Evolutionary conservation across 2,797 vertebrate genomes (phyloP).

Genomic region (Columba guinea): DNA sequence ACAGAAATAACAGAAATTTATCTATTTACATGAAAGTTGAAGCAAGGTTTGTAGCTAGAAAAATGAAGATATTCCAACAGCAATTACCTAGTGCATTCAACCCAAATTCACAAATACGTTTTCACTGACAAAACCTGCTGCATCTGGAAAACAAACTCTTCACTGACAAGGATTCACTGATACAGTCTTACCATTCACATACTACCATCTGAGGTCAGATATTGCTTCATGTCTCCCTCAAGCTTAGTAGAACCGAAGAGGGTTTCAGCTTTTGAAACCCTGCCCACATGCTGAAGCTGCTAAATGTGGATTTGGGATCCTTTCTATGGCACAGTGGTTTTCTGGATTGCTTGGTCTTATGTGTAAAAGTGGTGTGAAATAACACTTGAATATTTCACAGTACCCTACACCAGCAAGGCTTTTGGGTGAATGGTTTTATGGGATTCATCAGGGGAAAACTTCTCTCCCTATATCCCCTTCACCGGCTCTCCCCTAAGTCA

Average conservation of each 20-base stretch:
- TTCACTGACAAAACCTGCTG: neutral
- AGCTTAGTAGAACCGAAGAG: neutral
- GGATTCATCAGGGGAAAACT: neutral
- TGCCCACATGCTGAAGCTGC: neutral
- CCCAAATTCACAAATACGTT: neutral
- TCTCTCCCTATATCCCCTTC: neutral
- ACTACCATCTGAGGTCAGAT: neutral
- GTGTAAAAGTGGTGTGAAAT: neutral
- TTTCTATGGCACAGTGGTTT: neutral
- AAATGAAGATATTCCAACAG: too few relatives aligned
- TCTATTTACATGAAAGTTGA: neutral
- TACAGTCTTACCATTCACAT: neutral
- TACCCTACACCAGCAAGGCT: neutral
- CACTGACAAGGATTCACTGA: neutral
- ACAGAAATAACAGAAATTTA: constrained; percentile 54
- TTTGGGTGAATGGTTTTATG: neutral
- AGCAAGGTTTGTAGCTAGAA: neutral
- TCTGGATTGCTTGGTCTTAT: neutral
- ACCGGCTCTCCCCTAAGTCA: neutral
- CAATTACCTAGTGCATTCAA: neutral
- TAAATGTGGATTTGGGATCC: neutral
- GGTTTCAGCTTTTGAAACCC: neutral
- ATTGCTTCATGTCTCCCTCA: neutral
- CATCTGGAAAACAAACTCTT: neutral
- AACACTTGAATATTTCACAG: neutral